A percentile compares a stretch with the other conserved stretches of the same genome.
Conservation (phyloP, 2,113 vertebrate species). For the Cygnus buccinator region DNA sequence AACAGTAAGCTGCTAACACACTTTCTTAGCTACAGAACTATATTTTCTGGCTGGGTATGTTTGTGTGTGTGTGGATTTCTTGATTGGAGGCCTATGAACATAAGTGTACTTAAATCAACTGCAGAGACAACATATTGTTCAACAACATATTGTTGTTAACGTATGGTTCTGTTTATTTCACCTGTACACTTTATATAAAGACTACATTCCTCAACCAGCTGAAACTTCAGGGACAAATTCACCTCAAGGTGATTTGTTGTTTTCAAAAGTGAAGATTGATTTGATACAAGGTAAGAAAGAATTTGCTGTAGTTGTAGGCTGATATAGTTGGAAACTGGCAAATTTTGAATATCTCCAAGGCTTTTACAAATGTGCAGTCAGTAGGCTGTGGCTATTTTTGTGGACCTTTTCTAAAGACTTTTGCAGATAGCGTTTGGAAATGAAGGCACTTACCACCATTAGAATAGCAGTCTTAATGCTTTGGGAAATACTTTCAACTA, state of each 20-base stretch:
- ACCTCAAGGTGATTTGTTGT: background rate
- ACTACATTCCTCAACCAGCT: background rate
- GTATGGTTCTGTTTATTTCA: background rate
- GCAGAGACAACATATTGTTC: background rate
- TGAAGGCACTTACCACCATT: background rate
- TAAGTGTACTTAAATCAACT: background rate
- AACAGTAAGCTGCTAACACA: fast-evolving
- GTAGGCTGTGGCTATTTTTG: background rate
- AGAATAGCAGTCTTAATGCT: background rate
- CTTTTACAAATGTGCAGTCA: background rate
- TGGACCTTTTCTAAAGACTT: background rate
- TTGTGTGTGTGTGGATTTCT: background rate
- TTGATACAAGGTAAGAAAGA: background rate
- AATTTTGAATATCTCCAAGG: background rate
- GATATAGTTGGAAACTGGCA: background rate
- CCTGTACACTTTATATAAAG: fast-evolving
- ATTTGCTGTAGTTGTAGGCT: background rate
- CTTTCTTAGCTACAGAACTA: background rate
- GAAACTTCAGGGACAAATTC: background rate
- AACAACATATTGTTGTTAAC: background rate
- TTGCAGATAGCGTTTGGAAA: conserved; percentile 12
- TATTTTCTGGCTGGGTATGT: background rate
- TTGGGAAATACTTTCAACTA: conserved; percentile 40
- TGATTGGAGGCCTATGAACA: background rate
- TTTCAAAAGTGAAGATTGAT: background rate